Evolutionary conservation across 2,888 invertebrate genomes (phyloP).

Genomic region (Cephonodes hylas): DNA sequence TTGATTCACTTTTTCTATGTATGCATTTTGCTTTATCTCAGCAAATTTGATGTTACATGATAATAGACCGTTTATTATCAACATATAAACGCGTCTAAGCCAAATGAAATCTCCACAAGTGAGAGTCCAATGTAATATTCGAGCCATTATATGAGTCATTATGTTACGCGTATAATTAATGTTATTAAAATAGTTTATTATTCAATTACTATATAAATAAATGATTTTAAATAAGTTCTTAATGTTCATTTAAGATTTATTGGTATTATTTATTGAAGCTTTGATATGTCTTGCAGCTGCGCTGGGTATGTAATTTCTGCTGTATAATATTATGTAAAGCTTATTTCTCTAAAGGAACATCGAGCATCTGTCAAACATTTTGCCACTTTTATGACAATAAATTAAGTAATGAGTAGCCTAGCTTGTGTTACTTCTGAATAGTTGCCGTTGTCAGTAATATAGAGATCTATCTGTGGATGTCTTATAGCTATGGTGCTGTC

Average conservation of each 20-base stretch:
- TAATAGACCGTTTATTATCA: background rate
- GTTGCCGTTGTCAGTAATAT: background rate
- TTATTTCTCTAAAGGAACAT: background rate
- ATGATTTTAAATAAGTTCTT: slow-evolving; percentile 10
- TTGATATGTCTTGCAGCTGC: background rate
- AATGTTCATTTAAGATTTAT: slow-evolving; percentile 2
- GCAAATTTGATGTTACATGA: background rate
- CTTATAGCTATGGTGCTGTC: background rate
- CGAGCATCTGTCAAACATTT: slow-evolving; percentile 6
- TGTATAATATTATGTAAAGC: background rate
- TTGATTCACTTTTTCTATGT: background rate
- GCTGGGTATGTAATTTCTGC: too few relatives aligned
- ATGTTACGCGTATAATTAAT: slow-evolving; percentile 13
- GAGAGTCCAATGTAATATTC: slow-evolving; percentile 13
- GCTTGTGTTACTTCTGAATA: slow-evolving; percentile 1
- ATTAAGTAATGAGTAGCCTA: slow-evolving; percentile 4
- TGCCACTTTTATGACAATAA: slow-evolving; percentile 10
- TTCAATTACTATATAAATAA: slow-evolving; percentile 8
- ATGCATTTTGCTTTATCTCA: background rate
- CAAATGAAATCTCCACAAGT: background rate
- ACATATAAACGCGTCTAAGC: background rate
- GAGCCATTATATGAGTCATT: slow-evolving; percentile 19
- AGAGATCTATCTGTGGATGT: background rate
- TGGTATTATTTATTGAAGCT: slow-evolving; percentile 8
- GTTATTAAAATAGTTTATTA: slow-evolving; percentile 9